Base-by-base conservation (phyloP, 2,888 invertebrate species). In the Thecophora atra region DNA sequence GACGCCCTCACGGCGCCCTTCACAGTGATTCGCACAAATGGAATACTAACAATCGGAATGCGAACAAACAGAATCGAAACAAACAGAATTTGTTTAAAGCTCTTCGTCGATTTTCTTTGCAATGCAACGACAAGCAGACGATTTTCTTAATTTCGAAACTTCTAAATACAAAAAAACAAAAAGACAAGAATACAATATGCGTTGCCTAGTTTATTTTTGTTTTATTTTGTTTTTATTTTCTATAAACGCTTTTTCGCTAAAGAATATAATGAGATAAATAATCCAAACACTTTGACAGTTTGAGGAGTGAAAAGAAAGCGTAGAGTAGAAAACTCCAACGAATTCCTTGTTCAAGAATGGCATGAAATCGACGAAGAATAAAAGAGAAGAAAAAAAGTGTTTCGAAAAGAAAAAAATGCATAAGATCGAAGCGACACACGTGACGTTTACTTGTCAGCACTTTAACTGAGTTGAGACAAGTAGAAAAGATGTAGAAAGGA, bases 101-200 rank as follows among this genome's bases (percentile, higher is more conserved):
- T 15, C 26, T 28, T 24, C 26, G 51, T 17, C 26, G 21, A 24
- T 15, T 51, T 70, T 51, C 62, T 13, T 28, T 13, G 44, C 28
- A 60, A 62, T 60, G 19, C 19, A 47, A 56, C 66, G 69, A 65
- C 73, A 70, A 47, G 28, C 64, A 71, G 67, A 70, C 65, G 54
- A 70, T 65, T 66, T 73, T 62, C 70, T 70, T 70, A 65, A 67
- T 65, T 70, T 62, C 37, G n/a, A 66, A 73, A 70, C 64, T 70
- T 70, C 15, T n/a, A 62, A 52, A 63, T 56, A 58, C 15, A 64
- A 64, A 58, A 64, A 15, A 44, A 47, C 37, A 42, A 63, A 2
- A 64, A 64, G 15, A 17, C 13, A 13, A 13, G 17, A 17, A 58
- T 28, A 58, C n/a, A n/a, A n/a, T n/a, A n/a, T n/a, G n/a, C n/a